Evolutionary conservation across 1,140 invertebrate species (phyloP), one percentile per base, ranked within the genome.

Genomic region (Steinernema khuongi): DNA sequence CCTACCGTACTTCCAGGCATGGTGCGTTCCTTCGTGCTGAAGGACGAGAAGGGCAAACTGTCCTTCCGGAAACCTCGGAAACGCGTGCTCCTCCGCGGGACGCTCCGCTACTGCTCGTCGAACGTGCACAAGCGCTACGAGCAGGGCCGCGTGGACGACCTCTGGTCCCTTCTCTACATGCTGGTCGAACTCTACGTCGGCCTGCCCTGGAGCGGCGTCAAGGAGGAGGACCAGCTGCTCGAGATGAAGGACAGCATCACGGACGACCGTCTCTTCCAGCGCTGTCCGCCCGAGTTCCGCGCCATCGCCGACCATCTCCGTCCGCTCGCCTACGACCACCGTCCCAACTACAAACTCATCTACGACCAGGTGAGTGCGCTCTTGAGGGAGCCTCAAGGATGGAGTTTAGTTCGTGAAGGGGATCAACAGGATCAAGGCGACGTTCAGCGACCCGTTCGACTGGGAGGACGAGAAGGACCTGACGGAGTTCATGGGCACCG

Each of bases 111-210:
- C 66, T 83, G 81, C 70, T 76, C 72, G 7, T 33, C 74, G 41
- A 76, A 80, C 19, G 80, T 80, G 14, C 81, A 81, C 73, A 67
- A 76, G 14, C 77, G 82, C 0, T 69, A 33, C 19, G 81, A 82
- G 33, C 81, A 82, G 67, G 81, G 81, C 17, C 77, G 81, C 19
- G 74, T 79, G 29, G 81, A 82, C 50, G 81, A 82, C 60, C 50
- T 82, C 0, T 82, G 80, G 79, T 79, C 79, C 0, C 67, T 82
- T 68, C 71, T 82, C n/a, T 83, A 82, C 78, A 78, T 80, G 75
- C 69, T 82, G 26, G 70, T 83, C 41, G 81, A 82, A 72, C 68
- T 83, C 41, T 69, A 75, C 33, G 74, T 75, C n/a, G 80, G 79
- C 1, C 69, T 82, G 17, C 80, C 80, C 28, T 82, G 81, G 81